Base-by-base conservation (phyloP, 1,140 invertebrate genomes). In the Drosophila takahashii region DNA sequence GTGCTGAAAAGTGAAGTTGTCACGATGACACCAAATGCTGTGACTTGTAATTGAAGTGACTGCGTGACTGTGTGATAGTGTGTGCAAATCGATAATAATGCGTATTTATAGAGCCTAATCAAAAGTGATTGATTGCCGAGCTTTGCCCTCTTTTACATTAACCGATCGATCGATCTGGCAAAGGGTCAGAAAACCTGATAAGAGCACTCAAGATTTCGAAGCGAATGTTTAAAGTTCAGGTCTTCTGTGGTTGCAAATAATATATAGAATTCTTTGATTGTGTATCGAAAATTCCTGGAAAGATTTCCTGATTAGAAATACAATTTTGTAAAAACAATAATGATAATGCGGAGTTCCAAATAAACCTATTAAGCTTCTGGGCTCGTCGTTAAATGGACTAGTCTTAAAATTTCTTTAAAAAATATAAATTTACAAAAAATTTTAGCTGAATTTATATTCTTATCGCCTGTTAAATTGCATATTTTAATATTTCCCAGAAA, bases 101-200 rank as follows among this genome's bases (percentile, higher is more conserved):
- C 56, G 84, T 89, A 87, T 87, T 87, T 89, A 69, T 87, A 87
- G 83, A 60, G 62, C 71, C 84, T 87, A 87, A 87, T 87, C 83
- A 77, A 75, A 60, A 45, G 59, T 87, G 84, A 89, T 89, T 87
- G 84, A 87, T 58, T 44, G 51, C 47, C 45, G 60, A 57, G 71
- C 59, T 47, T 66, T 65, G 48, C 37, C 70, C 70, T 34, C 58
- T 39, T 51, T 75, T 76, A 76, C 72, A 76, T 52, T 29, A 76
- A 66, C 29, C 47, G 60, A 53, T 41, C 59, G 44, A 70, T 71
- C 65, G 44, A 66, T 69, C 45, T 47, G 32, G 11, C 39, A 72
- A 73, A 75, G 70, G 58, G 70, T 64, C 70, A 65, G 52, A 57
- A 39, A 26, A 34, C 18, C 34, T 45, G 71, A 60, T 72, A 59